Conservation (phyloP, 1,140 invertebrate species). For the Wasmannia auropunctata region DNA sequence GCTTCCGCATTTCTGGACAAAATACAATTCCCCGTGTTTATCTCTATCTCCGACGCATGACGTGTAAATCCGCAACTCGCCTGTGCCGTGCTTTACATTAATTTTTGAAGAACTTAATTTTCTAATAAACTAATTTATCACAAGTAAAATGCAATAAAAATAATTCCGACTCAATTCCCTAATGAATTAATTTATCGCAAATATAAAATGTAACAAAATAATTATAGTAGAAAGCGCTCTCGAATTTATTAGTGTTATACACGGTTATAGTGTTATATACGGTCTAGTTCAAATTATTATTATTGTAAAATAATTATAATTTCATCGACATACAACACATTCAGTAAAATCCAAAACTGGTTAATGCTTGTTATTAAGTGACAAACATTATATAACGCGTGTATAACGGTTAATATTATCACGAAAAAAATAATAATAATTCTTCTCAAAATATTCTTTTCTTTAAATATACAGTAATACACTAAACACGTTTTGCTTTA, state of each 20-base stretch:
- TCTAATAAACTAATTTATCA: neutral
- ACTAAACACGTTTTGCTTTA: neutral
- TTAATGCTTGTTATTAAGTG: neutral
- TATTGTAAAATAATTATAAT: neutral
- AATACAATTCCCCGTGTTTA: conserved; percentile 16
- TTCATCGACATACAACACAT: neutral
- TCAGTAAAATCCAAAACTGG: neutral
- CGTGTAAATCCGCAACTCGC: neutral
- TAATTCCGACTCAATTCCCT: too few species aligned
- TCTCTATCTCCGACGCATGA: neutral
- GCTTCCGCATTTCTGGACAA: conserved; percentile 35
- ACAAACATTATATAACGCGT: neutral
- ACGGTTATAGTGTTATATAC: too few species aligned
- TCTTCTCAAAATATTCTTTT: neutral
- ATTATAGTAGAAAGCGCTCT: too few species aligned
- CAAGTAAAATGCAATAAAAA: neutral
- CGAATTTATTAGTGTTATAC: too few species aligned
- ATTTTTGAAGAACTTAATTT: neutral
- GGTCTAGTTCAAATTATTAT: too few species aligned
- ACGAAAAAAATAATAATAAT: neutral
- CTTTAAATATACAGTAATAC: neutral
- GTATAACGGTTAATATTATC: neutral
- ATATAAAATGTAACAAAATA: neutral
- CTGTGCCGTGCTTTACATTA: neutral
- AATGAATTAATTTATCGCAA: neutral